Conservation (phyloP, 2,113 vertebrate genomes). For the Corythornis cristatus region DNA sequence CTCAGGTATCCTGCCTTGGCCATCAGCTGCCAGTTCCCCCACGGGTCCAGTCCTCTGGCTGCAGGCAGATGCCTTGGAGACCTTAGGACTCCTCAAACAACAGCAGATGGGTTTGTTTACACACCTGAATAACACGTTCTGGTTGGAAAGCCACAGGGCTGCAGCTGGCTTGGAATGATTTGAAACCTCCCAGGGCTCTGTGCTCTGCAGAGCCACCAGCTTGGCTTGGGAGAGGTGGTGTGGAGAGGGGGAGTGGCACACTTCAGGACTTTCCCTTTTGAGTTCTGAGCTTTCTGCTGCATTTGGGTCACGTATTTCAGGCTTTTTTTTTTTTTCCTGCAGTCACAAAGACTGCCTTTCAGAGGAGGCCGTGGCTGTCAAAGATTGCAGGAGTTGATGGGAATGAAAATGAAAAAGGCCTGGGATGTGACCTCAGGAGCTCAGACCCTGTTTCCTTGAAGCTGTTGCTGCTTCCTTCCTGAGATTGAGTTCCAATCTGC, state of each 20-base stretch:
- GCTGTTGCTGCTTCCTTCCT: not conserved
- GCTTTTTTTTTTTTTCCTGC: not conserved
- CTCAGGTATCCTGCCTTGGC: not conserved
- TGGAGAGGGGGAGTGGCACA: not conserved
- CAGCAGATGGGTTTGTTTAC: not conserved
- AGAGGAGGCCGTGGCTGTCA: not conserved
- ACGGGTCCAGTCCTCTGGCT: not conserved
- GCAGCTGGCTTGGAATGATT: not conserved
- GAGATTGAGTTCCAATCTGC: not conserved
- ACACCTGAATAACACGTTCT: not conserved
- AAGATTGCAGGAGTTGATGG: not conserved
- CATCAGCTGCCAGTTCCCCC: not conserved
- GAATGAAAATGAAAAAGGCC: not conserved
- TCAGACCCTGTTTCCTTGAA: not conserved
- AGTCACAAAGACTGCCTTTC: not conserved
- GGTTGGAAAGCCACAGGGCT: not conserved
- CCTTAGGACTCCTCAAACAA: not conserved
- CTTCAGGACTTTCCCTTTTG: not conserved
- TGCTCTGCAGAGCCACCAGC: not conserved
- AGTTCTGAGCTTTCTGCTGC: not conserved
- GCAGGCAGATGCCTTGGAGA: not conserved
- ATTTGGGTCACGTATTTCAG: not conserved
- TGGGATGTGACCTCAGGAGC: not conserved
- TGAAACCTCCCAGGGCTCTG: not conserved
- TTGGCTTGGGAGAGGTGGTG: not conserved